Conservation (phyloP, 2,113 vertebrate genomes). For the Cinclus cinclus region DNA sequence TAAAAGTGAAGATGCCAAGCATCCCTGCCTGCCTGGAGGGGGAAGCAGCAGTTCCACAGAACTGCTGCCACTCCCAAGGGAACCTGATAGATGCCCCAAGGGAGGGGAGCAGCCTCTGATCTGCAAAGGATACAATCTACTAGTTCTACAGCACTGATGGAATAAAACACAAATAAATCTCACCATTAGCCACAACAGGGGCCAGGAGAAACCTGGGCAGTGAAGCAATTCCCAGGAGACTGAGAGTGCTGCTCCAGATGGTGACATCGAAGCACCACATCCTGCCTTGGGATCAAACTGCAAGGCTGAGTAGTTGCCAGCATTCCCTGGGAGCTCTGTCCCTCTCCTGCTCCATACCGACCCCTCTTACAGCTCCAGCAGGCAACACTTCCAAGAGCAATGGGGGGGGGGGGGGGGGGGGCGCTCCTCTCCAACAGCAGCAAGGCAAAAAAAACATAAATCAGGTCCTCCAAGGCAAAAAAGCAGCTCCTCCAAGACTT, state of each 20-base stretch:
- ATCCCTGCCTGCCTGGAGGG: neutral
- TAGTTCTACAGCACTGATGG: neutral
- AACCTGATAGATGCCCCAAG: neutral
- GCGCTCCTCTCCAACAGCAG: neutral
- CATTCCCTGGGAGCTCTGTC: neutral
- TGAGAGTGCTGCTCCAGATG: neutral
- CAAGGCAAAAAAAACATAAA: neutral
- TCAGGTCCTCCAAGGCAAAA: neutral
- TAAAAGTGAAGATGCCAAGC: neutral
- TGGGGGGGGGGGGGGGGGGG: accelerated
- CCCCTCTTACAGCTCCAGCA: neutral
- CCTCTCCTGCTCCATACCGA: neutral
- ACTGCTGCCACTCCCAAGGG: neutral
- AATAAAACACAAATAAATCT: neutral
- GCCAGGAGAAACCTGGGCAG: accelerated
- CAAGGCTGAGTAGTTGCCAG: neutral
- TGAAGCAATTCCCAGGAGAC: neutral
- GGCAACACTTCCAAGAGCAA: neutral
- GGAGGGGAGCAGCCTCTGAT: neutral
- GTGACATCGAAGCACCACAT: neutral
- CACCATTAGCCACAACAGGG: neutral
- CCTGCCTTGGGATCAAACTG: neutral
- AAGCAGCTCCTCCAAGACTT: neutral
- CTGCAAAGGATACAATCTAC: neutral
- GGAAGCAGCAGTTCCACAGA: neutral